These are phyloP conservation scores for Pachycephus smyrnensis DNA, from an alignment of 2,888 invertebrate species.

Conservation along the genomic window DNA sequence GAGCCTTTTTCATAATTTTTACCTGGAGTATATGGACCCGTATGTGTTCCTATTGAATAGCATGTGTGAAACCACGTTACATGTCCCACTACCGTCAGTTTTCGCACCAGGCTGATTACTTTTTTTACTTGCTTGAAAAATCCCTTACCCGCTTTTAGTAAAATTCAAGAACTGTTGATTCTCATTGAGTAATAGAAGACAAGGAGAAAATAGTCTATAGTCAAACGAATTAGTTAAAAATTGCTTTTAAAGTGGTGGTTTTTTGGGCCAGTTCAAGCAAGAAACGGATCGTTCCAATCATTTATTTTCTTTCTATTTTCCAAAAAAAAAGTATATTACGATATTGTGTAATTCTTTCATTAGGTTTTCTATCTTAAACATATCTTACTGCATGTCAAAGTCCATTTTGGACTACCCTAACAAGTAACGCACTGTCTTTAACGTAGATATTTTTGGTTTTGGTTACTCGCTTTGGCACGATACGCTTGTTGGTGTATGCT, in stretches of 20 bases:
- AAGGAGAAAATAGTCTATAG: background rate
- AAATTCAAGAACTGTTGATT: background rate
- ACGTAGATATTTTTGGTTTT: conserved; percentile 2
- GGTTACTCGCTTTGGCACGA: conserved; percentile 13
- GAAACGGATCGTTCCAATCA: background rate
- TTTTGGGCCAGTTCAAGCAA: conserved; percentile 45
- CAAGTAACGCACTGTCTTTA: background rate
- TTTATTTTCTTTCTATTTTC: background rate
- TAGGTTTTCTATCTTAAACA: background rate
- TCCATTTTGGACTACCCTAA: background rate
- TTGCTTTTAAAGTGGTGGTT: conserved; percentile 27
- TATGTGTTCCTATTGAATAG: conserved; percentile 68
- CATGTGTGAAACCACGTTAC: conserved; percentile 67
- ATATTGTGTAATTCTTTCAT: background rate
- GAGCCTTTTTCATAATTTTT: conserved; percentile 68
- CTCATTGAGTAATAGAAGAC: background rate
- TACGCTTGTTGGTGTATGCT: conserved; percentile 14
- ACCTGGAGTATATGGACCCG: conserved; percentile 68
- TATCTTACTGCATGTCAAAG: background rate
- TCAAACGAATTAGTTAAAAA: background rate
- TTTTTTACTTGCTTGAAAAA: conserved; percentile 51
- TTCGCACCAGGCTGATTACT: conserved; percentile 64
- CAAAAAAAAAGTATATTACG: background rate
- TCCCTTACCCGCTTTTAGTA: conserved; percentile 29
- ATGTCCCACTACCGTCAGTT: conserved; percentile 67